These are phyloP conservation scores for Pelecanoides urinatrix DNA, from an alignment of 2,113 vertebrate species.

Conservation along the genomic window DNA sequence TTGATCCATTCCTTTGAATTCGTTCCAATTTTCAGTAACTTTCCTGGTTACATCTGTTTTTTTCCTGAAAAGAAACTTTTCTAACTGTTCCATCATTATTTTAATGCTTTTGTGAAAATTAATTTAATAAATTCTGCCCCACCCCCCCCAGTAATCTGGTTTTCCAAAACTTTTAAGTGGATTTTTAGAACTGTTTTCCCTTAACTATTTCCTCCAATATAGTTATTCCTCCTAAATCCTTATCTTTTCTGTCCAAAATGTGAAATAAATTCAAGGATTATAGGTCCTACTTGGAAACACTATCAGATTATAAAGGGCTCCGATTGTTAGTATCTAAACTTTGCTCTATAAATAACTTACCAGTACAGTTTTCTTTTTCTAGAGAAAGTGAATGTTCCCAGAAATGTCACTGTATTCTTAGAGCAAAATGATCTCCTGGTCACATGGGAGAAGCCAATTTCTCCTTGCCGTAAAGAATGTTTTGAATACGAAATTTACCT, in stretches of 20 bases:
- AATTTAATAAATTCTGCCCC: background rate
- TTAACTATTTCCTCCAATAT: background rate
- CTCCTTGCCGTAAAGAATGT: conserved; percentile 31
- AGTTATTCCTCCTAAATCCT: background rate
- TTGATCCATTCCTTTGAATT: background rate
- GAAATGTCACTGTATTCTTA: conserved; percentile 47
- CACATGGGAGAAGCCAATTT: conserved; percentile 69
- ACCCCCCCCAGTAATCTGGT: background rate
- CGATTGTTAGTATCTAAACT: background rate
- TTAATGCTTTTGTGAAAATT: background rate
- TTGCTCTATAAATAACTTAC: background rate
- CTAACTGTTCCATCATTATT: background rate
- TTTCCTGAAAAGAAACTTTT: background rate
- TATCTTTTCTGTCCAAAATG: background rate
- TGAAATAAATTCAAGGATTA: background rate
- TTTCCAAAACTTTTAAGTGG: background rate
- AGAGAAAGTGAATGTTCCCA: conserved; percentile 71
- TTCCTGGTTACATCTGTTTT: background rate
- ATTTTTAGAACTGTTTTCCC: background rate
- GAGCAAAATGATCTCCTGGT: conserved; percentile 40
- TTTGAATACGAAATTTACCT: conserved; percentile 72
- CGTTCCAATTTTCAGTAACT: background rate
- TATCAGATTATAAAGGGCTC: background rate
- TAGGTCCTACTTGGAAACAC: background rate
- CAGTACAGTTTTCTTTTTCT: background rate